Conservation (phyloP, 2,113 vertebrate species). For the Sprattus sprattus region DNA sequence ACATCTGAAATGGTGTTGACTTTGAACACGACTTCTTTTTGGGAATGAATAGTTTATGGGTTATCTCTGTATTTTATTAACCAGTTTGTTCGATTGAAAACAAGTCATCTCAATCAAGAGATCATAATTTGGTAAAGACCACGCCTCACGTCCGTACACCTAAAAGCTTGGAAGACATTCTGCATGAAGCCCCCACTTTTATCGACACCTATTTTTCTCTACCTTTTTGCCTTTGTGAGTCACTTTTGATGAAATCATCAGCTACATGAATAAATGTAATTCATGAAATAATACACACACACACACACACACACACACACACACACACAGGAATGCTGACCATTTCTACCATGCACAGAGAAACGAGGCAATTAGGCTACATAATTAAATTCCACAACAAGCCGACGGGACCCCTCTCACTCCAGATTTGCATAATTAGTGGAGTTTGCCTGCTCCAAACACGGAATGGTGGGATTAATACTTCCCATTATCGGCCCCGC, state of each 20-base stretch:
- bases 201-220: neutral
- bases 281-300: neutral
- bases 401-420: slow-evolving; percentile 39
- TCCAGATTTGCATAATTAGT: slow-evolving; percentile 59
- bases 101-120: neutral
- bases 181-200: neutral
- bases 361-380: slow-evolving; percentile 61
- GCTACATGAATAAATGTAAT: neutral
- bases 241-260: neutral
- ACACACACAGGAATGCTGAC: neutral
- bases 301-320: neutral
- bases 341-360: slow-evolving; percentile 22
- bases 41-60: neutral
- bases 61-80: neutral
- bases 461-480: slow-evolving; percentile 64
- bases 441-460: slow-evolving; percentile 42
- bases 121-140: neutral
- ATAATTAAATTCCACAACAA: slow-evolving; percentile 62
- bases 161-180: neutral
- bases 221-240: neutral
- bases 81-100: neutral
- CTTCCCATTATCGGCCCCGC: slow-evolving; percentile 53
- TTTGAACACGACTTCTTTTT: neutral
- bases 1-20: neutral
- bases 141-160: neutral